Evolutionary conservation across 2,113 vertebrate species (phyloP), one percentile per base, ranked within the genome.

Genomic region (Mesocricetus auratus): DNA sequence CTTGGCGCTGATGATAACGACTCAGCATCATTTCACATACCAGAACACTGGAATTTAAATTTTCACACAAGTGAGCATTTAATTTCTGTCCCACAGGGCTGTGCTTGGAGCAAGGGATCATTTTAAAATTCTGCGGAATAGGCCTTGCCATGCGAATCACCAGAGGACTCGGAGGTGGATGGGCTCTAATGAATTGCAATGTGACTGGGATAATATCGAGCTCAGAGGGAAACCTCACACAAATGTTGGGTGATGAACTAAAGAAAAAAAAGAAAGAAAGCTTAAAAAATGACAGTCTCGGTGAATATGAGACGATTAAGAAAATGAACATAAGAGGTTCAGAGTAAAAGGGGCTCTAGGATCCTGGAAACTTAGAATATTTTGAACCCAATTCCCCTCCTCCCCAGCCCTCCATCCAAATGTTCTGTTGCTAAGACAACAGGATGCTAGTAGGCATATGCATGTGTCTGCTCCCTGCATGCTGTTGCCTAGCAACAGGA

Each of bases 371-470:
- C 75, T 94, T 95, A 79, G 90, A 95, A 89, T 96, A 96, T 96
- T 96, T 95, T 93, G 89, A 97, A 96, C 91, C 78, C 87, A 75
- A 56, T 87, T 77, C 79, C 45, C 81, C 78, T 89, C 83, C 36
- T 95, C 26, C 78, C 22, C 15, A 89, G 2, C 86, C 82, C 94
- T 93, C 82, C 62, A 96, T 89, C 91, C 94, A 95, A 97, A 95
- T 62, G 53, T 91, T 95, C 96, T 82, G 97, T 98, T 98, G 87
- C 97, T 93, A 98, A 93, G 97, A 94, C 96, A 97, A 97, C 97
- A 97, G 94, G 95, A 97, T 98, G 97, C 96, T 96, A 91, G 97
- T 78, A 97, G 96, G 96, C 93, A 92, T 88, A 96, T 90, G 96
- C 69, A 58, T 94, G 94, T 62, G 74, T 93, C 96, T 95, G 96